Conservation (phyloP, 2,797 vertebrate species). For the Chelidonichthys spinosus region DNA sequence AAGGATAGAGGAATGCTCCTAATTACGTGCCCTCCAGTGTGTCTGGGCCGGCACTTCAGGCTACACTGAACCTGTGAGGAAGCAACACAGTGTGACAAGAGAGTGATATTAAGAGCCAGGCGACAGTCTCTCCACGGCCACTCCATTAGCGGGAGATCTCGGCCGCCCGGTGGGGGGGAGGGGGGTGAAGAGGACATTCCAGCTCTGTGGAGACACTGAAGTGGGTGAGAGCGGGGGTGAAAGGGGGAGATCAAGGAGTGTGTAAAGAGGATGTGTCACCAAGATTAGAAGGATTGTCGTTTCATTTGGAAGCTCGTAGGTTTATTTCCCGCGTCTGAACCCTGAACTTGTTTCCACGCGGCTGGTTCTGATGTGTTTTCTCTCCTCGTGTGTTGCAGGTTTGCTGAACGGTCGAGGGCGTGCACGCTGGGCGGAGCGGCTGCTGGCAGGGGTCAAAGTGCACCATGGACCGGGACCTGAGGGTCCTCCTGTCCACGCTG, state of each 20-base stretch:
- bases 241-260: constrained; percentile 76
- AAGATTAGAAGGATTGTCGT: constrained; percentile 70
- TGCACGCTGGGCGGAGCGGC: constrained; percentile 63
- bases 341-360: neutral
- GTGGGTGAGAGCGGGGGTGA: constrained; percentile 64
- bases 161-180: constrained; percentile 51
- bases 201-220: constrained; percentile 61
- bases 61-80: constrained; percentile 83
- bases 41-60: constrained; percentile 79
- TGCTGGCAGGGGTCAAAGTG: constrained; percentile 72
- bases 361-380: constrained; percentile 33
- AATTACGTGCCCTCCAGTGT: constrained; percentile 82
- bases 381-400: constrained; percentile 71
- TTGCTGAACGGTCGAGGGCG: constrained; percentile 58
- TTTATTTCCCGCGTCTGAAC: neutral
- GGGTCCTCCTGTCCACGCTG: constrained; percentile 83
- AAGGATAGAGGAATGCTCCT: constrained; percentile 87
- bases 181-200: constrained; percentile 67
- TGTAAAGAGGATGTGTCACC: constrained; percentile 75
- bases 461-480: constrained; percentile 84
- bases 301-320: constrained; percentile 49
- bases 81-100: constrained; percentile 80
- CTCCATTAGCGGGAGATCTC: constrained; percentile 68
- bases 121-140: constrained; percentile 65
- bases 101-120: constrained; percentile 82